Conservation (phyloP, 2,888 invertebrate genomes). For the Spisula subtruncata region DNA sequence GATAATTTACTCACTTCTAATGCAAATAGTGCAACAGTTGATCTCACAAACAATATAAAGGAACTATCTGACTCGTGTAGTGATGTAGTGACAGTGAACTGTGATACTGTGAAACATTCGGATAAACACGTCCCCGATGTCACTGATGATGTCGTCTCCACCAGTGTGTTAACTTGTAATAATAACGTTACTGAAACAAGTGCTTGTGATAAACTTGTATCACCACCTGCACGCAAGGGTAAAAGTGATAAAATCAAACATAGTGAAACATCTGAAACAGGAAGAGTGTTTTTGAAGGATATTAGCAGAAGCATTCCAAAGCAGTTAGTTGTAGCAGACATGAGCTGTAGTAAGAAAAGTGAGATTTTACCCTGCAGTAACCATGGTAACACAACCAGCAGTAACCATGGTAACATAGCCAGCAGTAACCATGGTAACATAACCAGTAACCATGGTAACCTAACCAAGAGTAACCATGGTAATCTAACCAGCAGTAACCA, state of each 20-base stretch:
- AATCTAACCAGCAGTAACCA: not conserved
- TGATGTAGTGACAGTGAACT: not conserved
- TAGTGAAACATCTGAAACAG: not conserved
- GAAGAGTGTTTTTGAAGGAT: conserved; percentile 9
- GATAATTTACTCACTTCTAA: not conserved
- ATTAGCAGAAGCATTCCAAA: conserved; percentile 37
- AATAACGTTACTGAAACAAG: not conserved
- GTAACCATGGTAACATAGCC: too few species aligned
- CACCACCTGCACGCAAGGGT: not conserved
- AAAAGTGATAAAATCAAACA: not conserved
- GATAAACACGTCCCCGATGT: not conserved
- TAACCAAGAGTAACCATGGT: not conserved
- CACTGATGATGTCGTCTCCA: conserved; percentile 12
- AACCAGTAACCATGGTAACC: not conserved
- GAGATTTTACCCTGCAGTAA: not conserved
- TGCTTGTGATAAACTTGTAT: not conserved
- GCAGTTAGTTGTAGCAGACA: not conserved
- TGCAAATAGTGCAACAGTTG: conserved; percentile 16
- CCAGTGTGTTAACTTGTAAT: conserved; percentile 13
- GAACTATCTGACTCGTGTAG: not conserved
- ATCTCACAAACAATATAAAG: conserved; percentile 13
- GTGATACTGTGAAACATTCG: not conserved
- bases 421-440: not conserved
- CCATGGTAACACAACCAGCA: not conserved
- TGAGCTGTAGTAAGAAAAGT: not conserved